Evolutionary conservation across 1,140 invertebrate species (phyloP).

Genomic region (Centruroides sculpturatus): DNA sequence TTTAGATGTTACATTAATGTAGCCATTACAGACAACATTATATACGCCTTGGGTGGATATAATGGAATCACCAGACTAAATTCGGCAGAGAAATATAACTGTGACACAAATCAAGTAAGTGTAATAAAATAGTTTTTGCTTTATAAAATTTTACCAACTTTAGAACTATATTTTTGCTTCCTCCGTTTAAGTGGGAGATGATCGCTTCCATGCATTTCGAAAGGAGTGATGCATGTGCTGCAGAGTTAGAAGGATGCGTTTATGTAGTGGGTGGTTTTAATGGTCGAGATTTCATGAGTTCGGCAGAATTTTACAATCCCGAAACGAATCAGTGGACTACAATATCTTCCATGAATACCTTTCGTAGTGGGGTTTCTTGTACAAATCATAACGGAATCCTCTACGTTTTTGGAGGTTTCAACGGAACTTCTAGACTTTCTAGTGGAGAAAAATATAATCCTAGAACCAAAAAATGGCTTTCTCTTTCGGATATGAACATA

Average conservation of each 20-base stretch:
- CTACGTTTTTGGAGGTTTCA: constrained; percentile 39
- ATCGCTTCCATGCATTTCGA: constrained; percentile 25
- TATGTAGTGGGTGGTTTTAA: constrained; percentile 79
- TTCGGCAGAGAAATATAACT: constrained; percentile 31
- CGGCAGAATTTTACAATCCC: constrained; percentile 72
- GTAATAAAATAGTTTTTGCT: neutral
- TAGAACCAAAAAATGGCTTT: constrained; percentile 39
- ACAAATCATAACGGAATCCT: constrained; percentile 34
- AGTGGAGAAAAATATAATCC: constrained; percentile 44
- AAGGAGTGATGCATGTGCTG: constrained; percentile 25
- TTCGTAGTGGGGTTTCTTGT: constrained; percentile 35
- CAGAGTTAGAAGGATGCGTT: constrained; percentile 41
- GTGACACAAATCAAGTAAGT: constrained; percentile 24
- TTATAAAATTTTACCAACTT: neutral
- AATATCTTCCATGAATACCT: no score
- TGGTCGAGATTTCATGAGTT: constrained; percentile 69
- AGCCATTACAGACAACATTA: constrained; percentile 37
- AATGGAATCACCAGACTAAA: constrained; percentile 36
- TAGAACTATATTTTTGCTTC: constrained; percentile 28
- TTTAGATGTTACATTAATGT: constrained; percentile 59
- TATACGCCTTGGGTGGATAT: constrained; percentile 38
- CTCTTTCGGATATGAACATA: constrained; percentile 49
- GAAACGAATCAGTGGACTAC: constrained; percentile 65
- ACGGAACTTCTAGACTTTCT: constrained; percentile 39
- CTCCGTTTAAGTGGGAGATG: constrained; percentile 31